Percentiles rank a stretch among this genome's conserved stretches.
phyloP scores from a whole-genome alignment of 2,888 invertebrate species.

The Drosophila picticornis region DNA sequence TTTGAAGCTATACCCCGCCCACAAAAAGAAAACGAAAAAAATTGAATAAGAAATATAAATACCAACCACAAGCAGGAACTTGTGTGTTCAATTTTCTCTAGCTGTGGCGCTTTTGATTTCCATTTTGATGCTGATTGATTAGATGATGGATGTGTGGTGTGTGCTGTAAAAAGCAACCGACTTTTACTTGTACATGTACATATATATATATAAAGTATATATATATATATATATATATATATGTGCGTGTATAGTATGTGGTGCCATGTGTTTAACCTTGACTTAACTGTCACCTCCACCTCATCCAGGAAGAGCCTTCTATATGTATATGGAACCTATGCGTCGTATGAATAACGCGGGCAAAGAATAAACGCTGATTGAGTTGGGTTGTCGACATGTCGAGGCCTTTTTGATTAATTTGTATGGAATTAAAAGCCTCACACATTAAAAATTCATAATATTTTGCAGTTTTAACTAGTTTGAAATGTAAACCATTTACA shows the following conservation, averaged over 20 bases:
- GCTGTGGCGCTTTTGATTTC: conserved; percentile 52
- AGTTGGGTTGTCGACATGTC: conserved; percentile 37
- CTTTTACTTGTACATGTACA: conserved; percentile 1
- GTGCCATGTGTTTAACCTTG: conserved; percentile 43
- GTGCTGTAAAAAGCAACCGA: conserved; percentile 22
- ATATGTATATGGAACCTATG: conserved; percentile 5
- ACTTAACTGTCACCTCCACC: conserved; percentile 28
- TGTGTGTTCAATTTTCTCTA: conserved; percentile 53
- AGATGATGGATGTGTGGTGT: conserved; percentile 45
- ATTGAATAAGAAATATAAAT: not conserved
- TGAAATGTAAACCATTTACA: not conserved
- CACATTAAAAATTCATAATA: conserved; percentile 15
- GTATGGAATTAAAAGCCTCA: conserved; percentile 5
- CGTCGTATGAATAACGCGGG: conserved; percentile 52
- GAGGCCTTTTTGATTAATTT: conserved; percentile 39
- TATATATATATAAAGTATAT: not conserved
- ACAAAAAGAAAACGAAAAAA: not conserved
- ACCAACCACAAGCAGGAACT: conserved; percentile 41
- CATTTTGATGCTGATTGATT: conserved; percentile 73
- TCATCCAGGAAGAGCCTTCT: not conserved
- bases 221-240: fast-evolving
- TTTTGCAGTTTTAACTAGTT: conserved; percentile 29
- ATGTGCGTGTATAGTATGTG: not conserved
- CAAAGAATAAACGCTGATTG: conserved; percentile 64
- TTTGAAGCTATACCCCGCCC: conserved; percentile 58